Base-by-base conservation (phyloP, 1,140 invertebrate species). In the Euura saliciscinereae region DNA sequence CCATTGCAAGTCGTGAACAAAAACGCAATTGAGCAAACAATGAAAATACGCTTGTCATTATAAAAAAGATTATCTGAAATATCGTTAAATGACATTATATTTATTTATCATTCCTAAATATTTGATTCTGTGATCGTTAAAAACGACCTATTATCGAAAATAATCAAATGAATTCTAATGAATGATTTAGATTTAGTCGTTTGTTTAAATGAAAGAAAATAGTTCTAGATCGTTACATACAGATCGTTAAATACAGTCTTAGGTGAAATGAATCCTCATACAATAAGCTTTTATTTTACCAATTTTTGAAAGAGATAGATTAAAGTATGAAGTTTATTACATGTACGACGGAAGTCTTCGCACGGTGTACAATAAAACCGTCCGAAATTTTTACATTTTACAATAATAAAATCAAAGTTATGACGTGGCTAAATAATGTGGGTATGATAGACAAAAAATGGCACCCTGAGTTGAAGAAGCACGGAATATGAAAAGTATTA, bases 391-490 rank as follows among this genome's bases (percentile, higher is more conserved):
- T 59, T 59, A 59, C 6, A n/a, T 8, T 59, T 59, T n/a, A 11
- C 51, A 59, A 8, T 28, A 59, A 59, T 59, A 59, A 8, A 59
- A 11, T 59, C 8, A 59, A 59, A 59, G 51, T 59, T 6, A n/a
- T 59, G 51, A 59, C 10, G 1, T 28, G 28, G 28, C 28, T 28
- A 28, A 28, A 28, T 28, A 28, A 28, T 28, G 28, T 28, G 28
- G 28, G 28, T 28, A 59, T 59, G 10, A 59, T 59, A 59, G 8
- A 59, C n/a, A 43, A 43, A 70, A 71, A 79, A 84, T 85, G 84
- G 83, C 84, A 85, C 83, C 79, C 80, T 84, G 82, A 84, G 78
- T 81, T 74, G 82, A 84, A 84, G 83, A 84, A 85, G 79, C 80
- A 84, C 82, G 80, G 82, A 78, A 73, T 75, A 45, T 51, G 44